Evolutionary conservation across 2,797 vertebrate genomes (phyloP), one percentile per base, ranked within the genome.

Genomic region (Cynopterus sphinx): DNA sequence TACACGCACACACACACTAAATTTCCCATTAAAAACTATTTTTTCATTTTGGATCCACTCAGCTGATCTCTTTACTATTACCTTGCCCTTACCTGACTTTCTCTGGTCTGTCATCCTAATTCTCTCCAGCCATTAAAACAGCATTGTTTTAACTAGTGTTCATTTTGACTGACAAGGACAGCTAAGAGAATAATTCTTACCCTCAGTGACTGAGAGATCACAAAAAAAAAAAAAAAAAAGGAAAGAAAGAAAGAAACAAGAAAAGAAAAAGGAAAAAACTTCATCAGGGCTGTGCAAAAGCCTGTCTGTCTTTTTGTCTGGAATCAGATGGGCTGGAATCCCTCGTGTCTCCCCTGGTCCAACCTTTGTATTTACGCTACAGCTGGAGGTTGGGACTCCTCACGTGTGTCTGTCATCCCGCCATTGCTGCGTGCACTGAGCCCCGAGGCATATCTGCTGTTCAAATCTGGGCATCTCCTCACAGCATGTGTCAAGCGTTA

Each of bases 401-500:
- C 36, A 3, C 3, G 0, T 68, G 16, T 13, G 46, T 26, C 75
- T 68, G 36, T 65, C 75, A 77, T 55, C 28, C 90, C 33, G 13
- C 19, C 0, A 8, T 16, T 24, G 17, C 75, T 36, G 51, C 6
- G 0, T 3, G 0, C 41, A 59, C 75, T 6, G 51, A 49, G 73
- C 75, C 82, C 75, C 4, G 0, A 0, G 1, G 24, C 91, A 75
- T 84, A 83, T 33, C 77, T 93, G 84, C 70, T 71, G 10, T 55
- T 92, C 87, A 84, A 11, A 87, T 84, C 92, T 77, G 67, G 71
- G 84, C 77, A 31, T n/a, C 79, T 89, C 71, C n/a, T 65, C 73
- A 9, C 22, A 21, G 39, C 9, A 0, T 21, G 5, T 21, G 17
- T 57, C 51, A 65, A 33, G 26, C 10, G 1, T 83, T 75, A 91